phyloP scores from a whole-genome alignment of 2,797 vertebrate genomes.

The Melanotaenia parkinsoni region DNA sequence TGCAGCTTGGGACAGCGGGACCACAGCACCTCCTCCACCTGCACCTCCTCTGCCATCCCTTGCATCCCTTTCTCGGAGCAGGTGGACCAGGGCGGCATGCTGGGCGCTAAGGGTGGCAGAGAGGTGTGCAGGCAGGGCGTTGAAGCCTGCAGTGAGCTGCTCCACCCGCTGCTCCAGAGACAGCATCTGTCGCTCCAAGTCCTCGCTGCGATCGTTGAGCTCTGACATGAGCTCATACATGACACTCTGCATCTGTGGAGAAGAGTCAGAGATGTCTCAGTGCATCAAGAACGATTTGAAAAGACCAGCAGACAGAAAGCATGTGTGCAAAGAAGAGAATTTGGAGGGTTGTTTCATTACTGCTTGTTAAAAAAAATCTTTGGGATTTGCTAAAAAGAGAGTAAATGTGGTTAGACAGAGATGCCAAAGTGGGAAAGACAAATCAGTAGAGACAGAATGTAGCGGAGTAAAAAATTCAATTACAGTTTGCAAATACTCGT shows the following conservation, averaged over 20 bases:
- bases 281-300: conserved; percentile 24
- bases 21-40: conserved; percentile 53
- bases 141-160: conserved; percentile 86
- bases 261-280: conserved; percentile 43
- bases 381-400: conserved; percentile 18
- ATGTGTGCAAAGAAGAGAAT: conserved; percentile 19
- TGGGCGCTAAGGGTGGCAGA: conserved; percentile 84
- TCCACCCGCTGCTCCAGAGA: conserved; percentile 86
- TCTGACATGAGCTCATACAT: conserved; percentile 89
- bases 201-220: conserved; percentile 87
- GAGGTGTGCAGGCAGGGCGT: conserved; percentile 83
- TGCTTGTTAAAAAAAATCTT: conserved; percentile 19
- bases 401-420: conserved; percentile 6
- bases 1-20: conserved; percentile 64
- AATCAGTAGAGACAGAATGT: not conserved
- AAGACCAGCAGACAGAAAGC: conserved; percentile 18
- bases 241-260: conserved; percentile 86
- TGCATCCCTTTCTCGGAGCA: conserved; percentile 82
- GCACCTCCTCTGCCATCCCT: conserved; percentile 63
- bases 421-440: conserved; percentile 15
- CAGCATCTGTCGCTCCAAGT: conserved; percentile 88
- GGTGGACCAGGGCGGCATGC: conserved; percentile 83
- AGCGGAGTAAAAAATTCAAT: no score
- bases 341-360: conserved; percentile 18
- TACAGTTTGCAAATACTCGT: not conserved